phyloP scores from a whole-genome alignment of 2,113 vertebrate species.

The Thomomys bottae region DNA sequence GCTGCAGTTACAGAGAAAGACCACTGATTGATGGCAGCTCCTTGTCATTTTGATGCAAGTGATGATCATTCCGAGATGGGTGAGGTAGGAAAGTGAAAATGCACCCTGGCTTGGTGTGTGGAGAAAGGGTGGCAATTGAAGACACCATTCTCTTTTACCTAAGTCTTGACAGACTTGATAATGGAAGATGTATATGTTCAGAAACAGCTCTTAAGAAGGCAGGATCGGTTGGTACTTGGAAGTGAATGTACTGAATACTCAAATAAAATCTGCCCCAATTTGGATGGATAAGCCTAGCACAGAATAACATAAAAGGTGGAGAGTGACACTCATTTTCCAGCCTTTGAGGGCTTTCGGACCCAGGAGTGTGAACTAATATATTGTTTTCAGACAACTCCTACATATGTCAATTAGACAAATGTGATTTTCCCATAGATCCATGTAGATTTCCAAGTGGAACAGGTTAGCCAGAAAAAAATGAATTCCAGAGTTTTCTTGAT shows the following conservation, averaged over 20 bases:
- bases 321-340: neutral
- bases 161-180: neutral
- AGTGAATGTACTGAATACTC: neutral
- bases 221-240: neutral
- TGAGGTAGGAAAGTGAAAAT: neutral
- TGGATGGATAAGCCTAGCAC: rapidly evolving
- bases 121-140: neutral
- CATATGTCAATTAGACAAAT: too few species aligned
- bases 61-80: neutral
- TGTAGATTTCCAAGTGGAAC: neutral
- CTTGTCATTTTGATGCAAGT: neutral
- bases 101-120: neutral
- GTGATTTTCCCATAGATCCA: rapidly evolving
- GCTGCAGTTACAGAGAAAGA: neutral
- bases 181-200: neutral
- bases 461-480: neutral
- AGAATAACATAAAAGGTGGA: neutral
- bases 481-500: neutral
- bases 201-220: neutral
- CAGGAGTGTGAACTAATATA: neutral
- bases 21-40: neutral
- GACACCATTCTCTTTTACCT: neutral
- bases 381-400: neutral
- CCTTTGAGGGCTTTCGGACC: neutral
- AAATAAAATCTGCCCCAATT: neutral